Conservation (phyloP, 2,113 vertebrate species). For the Gadus chalcogrammus region DNA sequence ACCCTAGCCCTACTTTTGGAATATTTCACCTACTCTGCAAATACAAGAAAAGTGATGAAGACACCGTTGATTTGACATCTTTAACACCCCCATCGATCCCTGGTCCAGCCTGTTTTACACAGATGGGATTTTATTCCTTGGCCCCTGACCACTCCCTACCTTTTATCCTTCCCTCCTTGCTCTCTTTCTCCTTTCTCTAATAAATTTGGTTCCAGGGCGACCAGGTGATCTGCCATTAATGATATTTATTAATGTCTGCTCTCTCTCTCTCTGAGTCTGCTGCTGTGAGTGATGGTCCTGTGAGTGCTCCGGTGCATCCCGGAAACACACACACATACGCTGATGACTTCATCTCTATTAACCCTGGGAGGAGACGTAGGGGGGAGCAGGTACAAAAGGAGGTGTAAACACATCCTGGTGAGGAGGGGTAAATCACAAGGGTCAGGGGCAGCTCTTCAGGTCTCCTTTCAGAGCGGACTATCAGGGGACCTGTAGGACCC, state of each 20-base stretch:
- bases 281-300: slow-evolving; percentile 61
- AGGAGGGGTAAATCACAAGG: slow-evolving; percentile 75
- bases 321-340: slow-evolving; percentile 58
- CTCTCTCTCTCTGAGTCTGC: slow-evolving; percentile 49
- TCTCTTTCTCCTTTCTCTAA: slow-evolving; percentile 41
- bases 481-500: slow-evolving; percentile 55
- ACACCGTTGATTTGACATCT: slow-evolving; percentile 60
- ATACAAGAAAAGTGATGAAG: slow-evolving; percentile 23
- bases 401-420: slow-evolving; percentile 50
- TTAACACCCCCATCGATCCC: slow-evolving; percentile 39
- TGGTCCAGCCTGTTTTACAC: slow-evolving; percentile 46
- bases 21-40: slow-evolving; percentile 38
- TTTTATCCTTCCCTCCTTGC: slow-evolving; percentile 13
- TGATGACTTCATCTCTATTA: slow-evolving; percentile 79
- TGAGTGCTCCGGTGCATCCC: slow-evolving; percentile 68
- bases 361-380: slow-evolving; percentile 59
- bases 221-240: slow-evolving; percentile 70
- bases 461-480: slow-evolving; percentile 60
- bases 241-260: slow-evolving; percentile 70
- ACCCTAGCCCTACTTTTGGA: no score
- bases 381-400: slow-evolving; percentile 63
- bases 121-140: slow-evolving; percentile 50
- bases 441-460: slow-evolving; percentile 70
- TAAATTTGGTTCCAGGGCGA: slow-evolving; percentile 60
- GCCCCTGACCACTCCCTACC: slow-evolving; percentile 50